Conservation (phyloP, 2,888 invertebrate genomes). For the Melieria picta region DNA sequence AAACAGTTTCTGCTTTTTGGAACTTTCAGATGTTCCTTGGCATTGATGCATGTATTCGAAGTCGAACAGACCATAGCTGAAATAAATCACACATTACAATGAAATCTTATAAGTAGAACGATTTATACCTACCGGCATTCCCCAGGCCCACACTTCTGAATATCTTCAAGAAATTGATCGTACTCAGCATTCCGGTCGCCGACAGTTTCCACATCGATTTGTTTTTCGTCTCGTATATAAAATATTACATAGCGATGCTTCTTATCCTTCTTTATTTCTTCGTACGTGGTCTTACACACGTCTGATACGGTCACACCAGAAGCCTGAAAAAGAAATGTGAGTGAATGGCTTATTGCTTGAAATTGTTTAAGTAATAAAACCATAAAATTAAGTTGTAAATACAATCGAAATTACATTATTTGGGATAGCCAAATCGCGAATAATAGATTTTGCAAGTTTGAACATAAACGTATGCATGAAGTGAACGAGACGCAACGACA, state of each 20-base stretch:
- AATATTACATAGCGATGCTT: slow-evolving; percentile 97
- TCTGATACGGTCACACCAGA: slow-evolving; percentile 97
- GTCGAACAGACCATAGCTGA: slow-evolving; percentile 93
- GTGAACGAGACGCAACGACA: too few relatives aligned
- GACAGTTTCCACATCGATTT: slow-evolving; percentile 94
- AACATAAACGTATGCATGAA: too few relatives aligned
- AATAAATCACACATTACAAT: slow-evolving; percentile 6
- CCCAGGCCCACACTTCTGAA: slow-evolving; percentile 89
- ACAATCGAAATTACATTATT: neutral
- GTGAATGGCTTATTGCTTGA: too few relatives aligned
- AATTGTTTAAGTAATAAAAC: neutral
- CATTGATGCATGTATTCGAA: slow-evolving; percentile 98
- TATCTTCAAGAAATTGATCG: slow-evolving; percentile 91
- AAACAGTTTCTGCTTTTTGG: slow-evolving; percentile 97
- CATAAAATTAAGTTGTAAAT: neutral
- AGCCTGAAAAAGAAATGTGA: slow-evolving; percentile 71
- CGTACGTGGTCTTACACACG: slow-evolving; percentile 93
- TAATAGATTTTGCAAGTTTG: too few relatives aligned
- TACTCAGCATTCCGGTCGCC: slow-evolving; percentile 91
- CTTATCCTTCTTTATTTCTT: slow-evolving; percentile 98
- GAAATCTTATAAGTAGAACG: neutral
- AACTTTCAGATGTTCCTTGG: slow-evolving; percentile 95
- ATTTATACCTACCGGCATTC: slow-evolving; percentile 82
- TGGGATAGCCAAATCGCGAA: too few relatives aligned
- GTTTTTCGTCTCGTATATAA: slow-evolving; percentile 94